These are phyloP conservation scores for Phainopepla nitens DNA, from an alignment of 2,113 vertebrate genomes.

Conservation along the genomic window DNA sequence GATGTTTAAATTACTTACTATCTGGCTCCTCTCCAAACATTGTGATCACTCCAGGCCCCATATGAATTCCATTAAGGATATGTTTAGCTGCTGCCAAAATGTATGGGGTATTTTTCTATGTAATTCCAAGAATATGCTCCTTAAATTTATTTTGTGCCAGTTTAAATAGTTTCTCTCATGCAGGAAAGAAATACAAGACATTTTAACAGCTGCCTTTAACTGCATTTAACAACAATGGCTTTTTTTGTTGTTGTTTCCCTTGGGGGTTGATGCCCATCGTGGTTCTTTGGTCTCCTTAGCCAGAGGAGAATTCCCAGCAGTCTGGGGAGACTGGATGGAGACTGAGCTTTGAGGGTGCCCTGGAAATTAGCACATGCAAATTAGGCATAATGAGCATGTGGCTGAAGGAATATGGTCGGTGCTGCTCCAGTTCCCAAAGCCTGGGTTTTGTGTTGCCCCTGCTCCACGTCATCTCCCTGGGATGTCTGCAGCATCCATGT, in stretches of 20 bases:
- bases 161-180: constrained; percentile 67
- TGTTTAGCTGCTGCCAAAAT: constrained; percentile 84
- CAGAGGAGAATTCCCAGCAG: neutral
- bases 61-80: constrained; percentile 92
- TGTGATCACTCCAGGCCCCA: constrained; percentile 85
- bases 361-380: neutral
- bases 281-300: neutral
- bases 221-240: neutral
- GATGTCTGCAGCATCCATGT: neutral
- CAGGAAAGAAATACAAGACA: constrained; percentile 54
- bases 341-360: neutral
- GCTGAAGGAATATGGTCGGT: neutral
- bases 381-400: neutral
- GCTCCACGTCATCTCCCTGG: accelerated
- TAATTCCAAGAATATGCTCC: constrained; percentile 78
- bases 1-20: constrained; percentile 96
- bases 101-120: constrained; percentile 73
- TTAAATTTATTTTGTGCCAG: constrained; percentile 77
- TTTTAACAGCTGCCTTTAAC: constrained; percentile 6
- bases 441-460: neutral
- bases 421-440: neutral
- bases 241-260: neutral
- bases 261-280: neutral
- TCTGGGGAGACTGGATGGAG: neutral
- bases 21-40: constrained; percentile 89